Percentiles rank a stretch among this genome's conserved stretches.
phyloP scores from a whole-genome alignment of 1,140 invertebrate genomes.

The Brachionus paranguensis region DNA sequence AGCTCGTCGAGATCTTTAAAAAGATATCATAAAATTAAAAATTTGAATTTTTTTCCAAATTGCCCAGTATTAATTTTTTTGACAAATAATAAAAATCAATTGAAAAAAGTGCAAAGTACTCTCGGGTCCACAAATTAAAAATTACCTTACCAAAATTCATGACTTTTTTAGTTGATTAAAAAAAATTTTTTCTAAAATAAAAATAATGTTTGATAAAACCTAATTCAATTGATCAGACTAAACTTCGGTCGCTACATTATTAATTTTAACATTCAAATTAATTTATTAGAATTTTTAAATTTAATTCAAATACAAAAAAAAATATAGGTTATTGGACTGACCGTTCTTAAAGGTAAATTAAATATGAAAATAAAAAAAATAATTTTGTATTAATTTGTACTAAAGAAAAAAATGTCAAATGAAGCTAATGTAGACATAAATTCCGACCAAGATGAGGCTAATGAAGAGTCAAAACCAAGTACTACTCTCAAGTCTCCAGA shows the following conservation, averaged over 20 bases:
- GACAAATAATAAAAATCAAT: too few species aligned
- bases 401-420: not conserved
- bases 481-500: not conserved
- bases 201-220: too few species aligned
- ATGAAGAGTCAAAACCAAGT: not conserved
- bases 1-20: too few species aligned
- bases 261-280: not conserved
- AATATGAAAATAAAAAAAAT: not conserved
- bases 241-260: not conserved
- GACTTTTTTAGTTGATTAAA: not conserved
- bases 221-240: not conserved
- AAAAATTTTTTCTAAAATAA: too few species aligned
- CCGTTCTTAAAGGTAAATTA: not conserved
- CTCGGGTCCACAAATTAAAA: too few species aligned
- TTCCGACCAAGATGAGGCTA: not conserved
- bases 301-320: not conserved
- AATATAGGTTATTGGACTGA: slow-evolving; percentile 3
- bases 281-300: not conserved
- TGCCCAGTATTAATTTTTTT: too few species aligned
- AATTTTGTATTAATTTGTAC: not conserved
- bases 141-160: too few species aligned
- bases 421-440: not conserved
- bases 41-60: too few species aligned
- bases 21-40: too few species aligned
- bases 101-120: too few species aligned